These are phyloP conservation scores for Schizaphis graminum DNA, from an alignment of 2,888 invertebrate species.

Conservation along the genomic window DNA sequence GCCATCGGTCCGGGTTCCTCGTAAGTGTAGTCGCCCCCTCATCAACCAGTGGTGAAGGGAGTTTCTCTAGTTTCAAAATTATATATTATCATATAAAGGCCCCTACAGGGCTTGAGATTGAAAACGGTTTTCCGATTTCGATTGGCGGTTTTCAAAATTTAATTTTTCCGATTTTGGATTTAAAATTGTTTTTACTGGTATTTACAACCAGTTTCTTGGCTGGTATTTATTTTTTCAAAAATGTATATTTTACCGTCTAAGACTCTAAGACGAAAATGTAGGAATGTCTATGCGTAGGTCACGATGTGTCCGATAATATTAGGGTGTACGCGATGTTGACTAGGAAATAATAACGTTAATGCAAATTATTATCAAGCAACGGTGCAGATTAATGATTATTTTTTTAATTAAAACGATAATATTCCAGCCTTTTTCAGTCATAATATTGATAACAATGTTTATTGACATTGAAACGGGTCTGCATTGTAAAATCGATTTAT, in stretches of 20 bases:
- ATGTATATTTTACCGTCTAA: background rate
- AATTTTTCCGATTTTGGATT: background rate
- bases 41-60: too few relatives aligned
- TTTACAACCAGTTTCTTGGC: background rate
- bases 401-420: background rate
- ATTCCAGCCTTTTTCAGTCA: background rate
- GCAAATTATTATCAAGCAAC: background rate
- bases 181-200: background rate
- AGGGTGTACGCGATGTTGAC: background rate
- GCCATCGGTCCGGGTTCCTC: constrained; percentile 16
- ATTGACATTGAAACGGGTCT: background rate
- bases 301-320: background rate
- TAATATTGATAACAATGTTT: background rate
- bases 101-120: too few relatives aligned
- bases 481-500: background rate
- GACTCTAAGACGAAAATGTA: background rate
- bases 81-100: background rate
- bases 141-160: too few relatives aligned
- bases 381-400: background rate
- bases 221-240: background rate
- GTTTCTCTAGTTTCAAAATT: background rate
- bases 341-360: background rate
- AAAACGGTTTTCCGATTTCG: too few relatives aligned
- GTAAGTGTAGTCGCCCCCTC: constrained; percentile 28
- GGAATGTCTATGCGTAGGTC: background rate